Conservation (phyloP, 1,140 invertebrate species). For the Uloborus diversus region DNA sequence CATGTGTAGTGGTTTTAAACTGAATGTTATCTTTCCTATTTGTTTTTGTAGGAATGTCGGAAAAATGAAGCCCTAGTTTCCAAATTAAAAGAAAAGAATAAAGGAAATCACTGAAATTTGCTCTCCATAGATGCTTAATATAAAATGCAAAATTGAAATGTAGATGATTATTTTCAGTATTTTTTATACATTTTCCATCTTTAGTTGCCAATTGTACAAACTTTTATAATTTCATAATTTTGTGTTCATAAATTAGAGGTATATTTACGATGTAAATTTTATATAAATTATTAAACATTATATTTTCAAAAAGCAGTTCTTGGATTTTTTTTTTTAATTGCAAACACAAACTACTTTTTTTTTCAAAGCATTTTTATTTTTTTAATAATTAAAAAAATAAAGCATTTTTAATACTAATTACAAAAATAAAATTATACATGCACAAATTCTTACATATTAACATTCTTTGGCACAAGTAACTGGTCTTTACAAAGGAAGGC, state of each 20-base stretch:
- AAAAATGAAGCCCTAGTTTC: conserved; percentile 72
- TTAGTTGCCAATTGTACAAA: conserved; percentile 19
- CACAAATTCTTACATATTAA: too few species aligned
- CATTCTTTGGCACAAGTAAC: conserved; percentile 36
- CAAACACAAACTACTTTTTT: too few species aligned
- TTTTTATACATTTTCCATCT: neutral
- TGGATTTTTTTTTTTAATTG: too few species aligned
- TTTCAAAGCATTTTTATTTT: too few species aligned
- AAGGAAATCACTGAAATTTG: conserved; percentile 4
- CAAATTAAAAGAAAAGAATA: conserved; percentile 62
- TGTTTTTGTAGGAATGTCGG: conserved; percentile 72
- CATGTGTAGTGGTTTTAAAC: too few species aligned
- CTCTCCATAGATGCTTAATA: neutral
- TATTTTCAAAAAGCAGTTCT: conserved; percentile 2
- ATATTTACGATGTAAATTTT: conserved; percentile 43
- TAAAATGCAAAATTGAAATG: too few species aligned
- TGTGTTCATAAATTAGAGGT: conserved; percentile 23
- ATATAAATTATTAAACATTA: conserved; percentile 35
- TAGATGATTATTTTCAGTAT: too few species aligned
- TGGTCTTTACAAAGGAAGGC: conserved; percentile 5
- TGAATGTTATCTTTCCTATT: too few species aligned
- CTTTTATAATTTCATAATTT: neutral
- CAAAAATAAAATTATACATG: too few species aligned
- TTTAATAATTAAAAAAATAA: too few species aligned
- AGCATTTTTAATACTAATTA: too few species aligned